Base-by-base conservation (phyloP, 2,797 vertebrate species). In the Hippoglossus hippoglossus region DNA sequence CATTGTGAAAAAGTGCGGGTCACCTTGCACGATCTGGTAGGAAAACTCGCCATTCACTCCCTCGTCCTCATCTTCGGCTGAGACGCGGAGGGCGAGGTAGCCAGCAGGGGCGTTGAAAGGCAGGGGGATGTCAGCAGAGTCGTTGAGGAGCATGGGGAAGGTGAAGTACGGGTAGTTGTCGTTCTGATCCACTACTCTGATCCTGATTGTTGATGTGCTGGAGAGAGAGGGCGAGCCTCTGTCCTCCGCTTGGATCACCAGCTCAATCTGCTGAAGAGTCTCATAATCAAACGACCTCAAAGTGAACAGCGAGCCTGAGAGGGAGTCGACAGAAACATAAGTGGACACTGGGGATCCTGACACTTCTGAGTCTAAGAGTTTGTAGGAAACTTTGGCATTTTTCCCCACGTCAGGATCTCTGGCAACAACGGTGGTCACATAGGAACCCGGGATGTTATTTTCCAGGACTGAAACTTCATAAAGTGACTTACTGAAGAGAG, bases 371-470 rank as follows among this genome's bases (percentile, higher is more conserved):
- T 95, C 93, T 6, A 95, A 19, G 5, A 96, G 73, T 64, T 81
- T 80, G 67, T 94, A 96, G 1, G 91, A 92, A 0, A 93, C 90
- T 77, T 94, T 93, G 19, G 90, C 81, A 2, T 93, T 92, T 12
- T 86, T 86, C 0, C 87, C 94, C 19, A 73, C 19, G 39, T 94
- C 90, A 0, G 80, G 79, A 77, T 96, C 95, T 7, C 91, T 84
- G 2, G 95, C 95, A 0, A 94, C 87, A 8, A 95, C 85, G 0
- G 94, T 94, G 12, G 92, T 91, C 0, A 95, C 82, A 54, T 94
- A 95, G 2, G 95, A 94, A 1, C 95, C 95, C 0, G 95, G 94
- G 1, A 92, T 90, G 46, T 96, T 96, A 34, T 95, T 96, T 75
- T 96, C 95, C 1, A 90, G 34, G 8, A 94, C 87, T 0, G 94